Conservation (phyloP, 2,888 invertebrate genomes). For the Strigamia maritima region DNA sequence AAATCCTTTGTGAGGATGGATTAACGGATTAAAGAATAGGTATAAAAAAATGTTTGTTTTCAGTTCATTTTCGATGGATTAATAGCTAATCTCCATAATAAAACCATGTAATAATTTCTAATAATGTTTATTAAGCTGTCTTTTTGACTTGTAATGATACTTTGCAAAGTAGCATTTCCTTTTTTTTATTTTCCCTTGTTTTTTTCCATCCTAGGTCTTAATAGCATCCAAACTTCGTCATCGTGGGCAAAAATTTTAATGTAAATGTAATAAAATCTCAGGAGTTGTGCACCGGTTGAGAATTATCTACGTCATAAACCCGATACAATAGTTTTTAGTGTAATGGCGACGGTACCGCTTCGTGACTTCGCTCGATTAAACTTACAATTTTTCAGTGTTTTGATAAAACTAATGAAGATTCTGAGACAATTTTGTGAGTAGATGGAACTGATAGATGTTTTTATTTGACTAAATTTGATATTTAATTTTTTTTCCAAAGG, state of each 20-base stretch:
- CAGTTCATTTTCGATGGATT: constrained; percentile 22
- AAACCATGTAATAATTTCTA: constrained; percentile 26
- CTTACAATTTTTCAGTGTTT: too few species aligned
- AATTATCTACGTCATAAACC: not conserved
- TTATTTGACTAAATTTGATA: too few species aligned
- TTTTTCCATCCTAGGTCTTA: not conserved
- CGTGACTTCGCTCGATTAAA: too few species aligned
- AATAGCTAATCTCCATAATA: constrained; percentile 30
- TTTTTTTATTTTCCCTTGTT: not conserved
- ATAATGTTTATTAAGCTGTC: not conserved
- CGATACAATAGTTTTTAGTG: not conserved
- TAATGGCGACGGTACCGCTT: not conserved
- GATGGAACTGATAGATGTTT: too few species aligned
- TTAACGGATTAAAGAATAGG: constrained; percentile 17
- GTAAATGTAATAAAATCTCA: not conserved
- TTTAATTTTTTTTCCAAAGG: too few species aligned
- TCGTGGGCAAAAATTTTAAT: not conserved
- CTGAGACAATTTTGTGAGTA: too few species aligned
- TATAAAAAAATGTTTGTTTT: constrained; percentile 16
- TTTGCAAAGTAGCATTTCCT: not conserved
- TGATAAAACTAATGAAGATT: too few species aligned
- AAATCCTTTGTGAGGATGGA: constrained; percentile 34
- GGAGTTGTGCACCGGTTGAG: not conserved
- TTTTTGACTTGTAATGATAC: not conserved
- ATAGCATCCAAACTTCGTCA: not conserved